Evolutionary conservation across 2,888 invertebrate species (phyloP), one percentile per base, ranked within the genome.

Genomic region (Apoderus coryli): DNA sequence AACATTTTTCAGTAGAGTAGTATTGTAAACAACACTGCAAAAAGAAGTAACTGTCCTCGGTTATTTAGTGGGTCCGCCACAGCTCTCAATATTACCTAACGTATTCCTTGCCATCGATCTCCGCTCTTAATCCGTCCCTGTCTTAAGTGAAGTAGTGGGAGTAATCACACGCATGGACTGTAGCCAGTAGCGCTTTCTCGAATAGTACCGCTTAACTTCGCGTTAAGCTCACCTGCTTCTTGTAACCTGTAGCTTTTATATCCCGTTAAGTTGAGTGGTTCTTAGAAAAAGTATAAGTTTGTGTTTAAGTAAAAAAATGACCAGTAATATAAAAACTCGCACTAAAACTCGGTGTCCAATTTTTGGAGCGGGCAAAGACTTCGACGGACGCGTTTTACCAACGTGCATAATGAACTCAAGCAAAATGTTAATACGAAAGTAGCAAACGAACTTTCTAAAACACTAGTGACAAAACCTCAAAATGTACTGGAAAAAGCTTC

Each of bases 321-420:
- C 19, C n/a, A n/a, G 19, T 19, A n/a, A 6, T 6, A n/a, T 19
- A 19, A 19, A 19, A 19, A 19, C 19, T 19, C 19, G 19, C 6
- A 19, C 19, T n/a, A 19, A 19, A 19, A 19, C 19, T 19, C n/a
- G 7, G n/a, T 19, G 19, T 19, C 19, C 19, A 19, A 19, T 19
- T 19, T 19, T 19, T 19, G 19, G 19, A 19, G 7, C 19, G n/a
- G 19, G 19, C n/a, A 19, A 19, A 19, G 19, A 19, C 19, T 19
- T 19, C n/a, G 19, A 19, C n/a, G 19, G 19, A 19, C 19, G 19
- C 19, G 19, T 19, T 19, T 19, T 19, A 19, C 19, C 19, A 6
- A 19, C 19, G 19, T 19, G 19, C 19, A n/a, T 19, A n/a, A 19
- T 19, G 19, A 19, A 19, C 19, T 19, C n/a, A 19, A 19, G 19